Evolutionary conservation across 2,888 invertebrate genomes (phyloP), one percentile per base, ranked within the genome.

Genomic region (Phrixothrix hirtus): DNA sequence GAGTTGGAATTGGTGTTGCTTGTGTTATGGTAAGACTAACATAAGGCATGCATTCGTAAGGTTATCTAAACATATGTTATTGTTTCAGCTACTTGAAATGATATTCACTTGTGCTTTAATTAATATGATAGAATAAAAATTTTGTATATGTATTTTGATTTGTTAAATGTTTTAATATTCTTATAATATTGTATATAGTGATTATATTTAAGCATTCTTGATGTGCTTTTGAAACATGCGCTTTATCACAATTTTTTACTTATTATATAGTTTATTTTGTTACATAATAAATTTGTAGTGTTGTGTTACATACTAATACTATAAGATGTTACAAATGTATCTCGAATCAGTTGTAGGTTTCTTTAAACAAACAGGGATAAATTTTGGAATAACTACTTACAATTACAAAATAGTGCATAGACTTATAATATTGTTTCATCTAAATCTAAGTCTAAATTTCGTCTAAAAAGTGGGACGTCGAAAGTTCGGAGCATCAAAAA

Each of bases 71-170:
- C 55, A 52, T 49, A 60, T 64, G 60, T 62, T 71, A 73, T 67
- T 64, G 51, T 85, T 84, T 55, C 82, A 93, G 92, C 79, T 93
- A 61, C 81, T 93, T 71, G 92, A 91, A 47, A 84, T 93, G 80
- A 82, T 91, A 69, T 87, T 93, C 71, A 88, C 93, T 1, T 90
- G 90, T 73, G 85, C 87, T 48, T 80, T 93, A 63, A 93, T 92
- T 76, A 87, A 88, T 72, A 86, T 91, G 81, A 92, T 94, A 2
- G 69, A 73, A 50, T 70, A 60, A 44, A 14, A 27, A 7, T 25
- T 12, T 1, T 13, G 9, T 25, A 10, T 13, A 14, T n/a, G 26
- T 25, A 4, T 36, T 30, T 10, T 13, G 31, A 10, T 34, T 34
- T 41, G 13, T 21, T 36, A 14, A 25, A 32, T 35, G 31, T 36